Evolutionary conservation across 2,113 vertebrate genomes (phyloP), one percentile per base, ranked within the genome.

Genomic region (Irena cyanogastra): DNA sequence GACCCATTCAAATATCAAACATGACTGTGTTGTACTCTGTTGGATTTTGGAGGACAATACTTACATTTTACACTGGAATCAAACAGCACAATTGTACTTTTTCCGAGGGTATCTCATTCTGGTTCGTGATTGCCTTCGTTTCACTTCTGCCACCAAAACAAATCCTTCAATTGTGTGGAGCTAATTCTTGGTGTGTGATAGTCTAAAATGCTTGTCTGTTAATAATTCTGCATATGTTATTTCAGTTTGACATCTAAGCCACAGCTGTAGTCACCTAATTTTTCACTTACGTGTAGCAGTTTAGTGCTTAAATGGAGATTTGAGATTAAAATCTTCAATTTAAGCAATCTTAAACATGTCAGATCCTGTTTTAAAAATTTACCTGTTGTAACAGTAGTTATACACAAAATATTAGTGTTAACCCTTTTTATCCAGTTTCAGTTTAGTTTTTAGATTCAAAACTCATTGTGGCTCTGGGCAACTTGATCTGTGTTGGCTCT

Each of bases 81-180:
- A 53, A 72, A 42, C 20, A n/a, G 21, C 2, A 1, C 1, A 3
- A 9, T 31, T 45, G 26, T 50, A 16, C n/a, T 53, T 33, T 70
- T 60, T 68, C 74, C 23, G 42, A n/a, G 37, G 7, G 4, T 35
- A 4, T 75, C 49, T 89, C 41, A 12, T 23, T 69, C n/a, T 87
- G 23, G 16, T 87, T 53, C 0, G 1, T 61, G 19, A 16, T 8
- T 28, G 24, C 33, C 41, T 54, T 45, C 0, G 0, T 42, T 90
- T 83, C 10, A 10, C 27, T 93, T 79, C 44, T 47, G 15, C 16
- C 19, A 47, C 16, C 53, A 57, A 76, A 91, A 71, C 14, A 75
- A 30, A 39, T 76, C 6, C 42, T 74, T 65, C 11, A 41, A 0
- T 52, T 33, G 6, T 59, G 33, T 82, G 35, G 49, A 70, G 18